phyloP scores from a whole-genome alignment of 2,797 vertebrate species.

The Scolopax rusticola region DNA sequence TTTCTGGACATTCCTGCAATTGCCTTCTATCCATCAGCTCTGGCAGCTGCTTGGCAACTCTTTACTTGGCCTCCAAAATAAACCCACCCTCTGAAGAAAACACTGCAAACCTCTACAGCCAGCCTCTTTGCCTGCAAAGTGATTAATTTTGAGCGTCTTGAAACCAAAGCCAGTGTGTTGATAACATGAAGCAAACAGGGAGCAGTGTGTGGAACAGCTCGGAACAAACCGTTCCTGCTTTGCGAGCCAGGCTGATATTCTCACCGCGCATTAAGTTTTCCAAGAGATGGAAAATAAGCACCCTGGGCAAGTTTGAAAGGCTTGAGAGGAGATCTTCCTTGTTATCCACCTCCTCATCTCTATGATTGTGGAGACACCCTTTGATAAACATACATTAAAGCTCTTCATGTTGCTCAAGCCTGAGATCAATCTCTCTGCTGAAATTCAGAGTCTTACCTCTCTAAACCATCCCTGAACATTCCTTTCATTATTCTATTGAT shows the following conservation, averaged over 20 bases:
- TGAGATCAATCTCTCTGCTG: not conserved
- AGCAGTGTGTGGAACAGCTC: not conserved
- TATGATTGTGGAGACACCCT: not conserved
- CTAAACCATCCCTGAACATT: not conserved
- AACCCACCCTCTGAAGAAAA: slow-evolving; percentile 32
- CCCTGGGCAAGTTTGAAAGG: not conserved
- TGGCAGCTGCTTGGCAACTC: slow-evolving; percentile 50
- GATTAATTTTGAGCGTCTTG: not conserved
- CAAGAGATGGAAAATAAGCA: not conserved
- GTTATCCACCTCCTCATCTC: not conserved
- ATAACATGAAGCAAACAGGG: not conserved
- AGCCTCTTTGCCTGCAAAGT: not conserved
- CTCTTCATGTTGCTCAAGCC: not conserved
- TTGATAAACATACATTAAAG: not conserved
- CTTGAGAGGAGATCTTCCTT: not conserved
- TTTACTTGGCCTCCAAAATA: not conserved
- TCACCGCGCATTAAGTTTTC: not conserved
- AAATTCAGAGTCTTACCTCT: not conserved
- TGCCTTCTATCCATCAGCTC: slow-evolving; percentile 37
- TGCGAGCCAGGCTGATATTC: not conserved
- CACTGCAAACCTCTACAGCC: not conserved
- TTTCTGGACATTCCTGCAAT: slow-evolving; percentile 33
- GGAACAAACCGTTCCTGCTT: not conserved
- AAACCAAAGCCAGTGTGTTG: not conserved
- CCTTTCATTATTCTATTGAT: slow-evolving; percentile 10